phyloP scores from a whole-genome alignment of 2,113 vertebrate species.

The Ardeotis arabs region DNA sequence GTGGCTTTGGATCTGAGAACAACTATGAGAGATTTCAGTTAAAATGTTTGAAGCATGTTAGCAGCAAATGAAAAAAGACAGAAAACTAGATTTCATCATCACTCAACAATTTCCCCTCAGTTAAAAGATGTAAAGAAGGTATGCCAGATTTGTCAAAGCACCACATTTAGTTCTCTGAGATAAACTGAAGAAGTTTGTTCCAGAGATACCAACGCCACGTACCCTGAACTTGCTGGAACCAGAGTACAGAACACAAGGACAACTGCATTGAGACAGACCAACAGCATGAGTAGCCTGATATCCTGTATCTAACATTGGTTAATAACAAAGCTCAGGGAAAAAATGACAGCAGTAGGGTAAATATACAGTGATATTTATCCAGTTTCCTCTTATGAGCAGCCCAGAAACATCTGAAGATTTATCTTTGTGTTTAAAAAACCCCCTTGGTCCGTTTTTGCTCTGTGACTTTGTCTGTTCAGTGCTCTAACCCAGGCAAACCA shows the following conservation, averaged over 20 bases:
- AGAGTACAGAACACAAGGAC: neutral
- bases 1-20: neutral
- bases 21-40: neutral
- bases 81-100: neutral
- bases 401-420: neutral
- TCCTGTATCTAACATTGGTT: neutral
- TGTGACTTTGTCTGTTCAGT: neutral
- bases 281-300: neutral
- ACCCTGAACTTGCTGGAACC: neutral
- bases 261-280: neutral
- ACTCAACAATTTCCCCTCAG: neutral
- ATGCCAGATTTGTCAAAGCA: neutral
- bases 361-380: neutral
- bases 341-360: neutral
- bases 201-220: fast-evolving
- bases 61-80: neutral
- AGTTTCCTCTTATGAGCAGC: neutral
- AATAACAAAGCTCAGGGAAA: neutral
- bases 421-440: neutral
- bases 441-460: neutral
- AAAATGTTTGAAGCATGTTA: neutral
- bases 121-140: neutral
- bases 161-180: neutral
- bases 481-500: neutral
- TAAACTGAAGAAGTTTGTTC: neutral